phyloP scores from a whole-genome alignment of 2,888 invertebrate species.

The Chesias legatella region DNA sequence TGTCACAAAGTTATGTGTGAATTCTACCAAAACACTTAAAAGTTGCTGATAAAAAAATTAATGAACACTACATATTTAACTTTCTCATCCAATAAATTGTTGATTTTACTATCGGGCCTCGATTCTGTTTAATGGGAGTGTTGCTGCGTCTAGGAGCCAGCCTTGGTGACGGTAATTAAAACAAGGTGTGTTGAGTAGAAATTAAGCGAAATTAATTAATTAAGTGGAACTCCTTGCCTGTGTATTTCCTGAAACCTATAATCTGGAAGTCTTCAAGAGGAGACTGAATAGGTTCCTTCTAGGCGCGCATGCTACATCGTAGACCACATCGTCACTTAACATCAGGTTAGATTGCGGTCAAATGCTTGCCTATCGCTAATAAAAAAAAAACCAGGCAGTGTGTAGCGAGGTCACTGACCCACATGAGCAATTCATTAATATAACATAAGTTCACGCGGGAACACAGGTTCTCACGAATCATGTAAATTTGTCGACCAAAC shows the following conservation, averaged over 20 bases:
- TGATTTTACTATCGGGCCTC: constrained; percentile 31
- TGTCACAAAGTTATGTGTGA: constrained; percentile 9
- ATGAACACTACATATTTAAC: constrained; percentile 34
- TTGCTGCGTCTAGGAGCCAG: constrained; percentile 37
- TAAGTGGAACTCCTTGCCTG: too few relatives aligned
- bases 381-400: constrained; percentile 35
- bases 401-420: constrained; percentile 57
- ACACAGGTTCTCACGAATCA: constrained; percentile 77
- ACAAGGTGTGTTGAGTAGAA: too few relatives aligned
- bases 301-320: too few relatives aligned
- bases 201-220: too few relatives aligned
- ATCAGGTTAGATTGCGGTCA: too few relatives aligned
- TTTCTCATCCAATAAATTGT: constrained; percentile 34
- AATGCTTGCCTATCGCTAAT: too few relatives aligned
- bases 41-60: constrained; percentile 34
- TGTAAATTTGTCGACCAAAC: constrained; percentile 79
- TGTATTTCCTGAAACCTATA: too few relatives aligned
- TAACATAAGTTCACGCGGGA: constrained; percentile 77
- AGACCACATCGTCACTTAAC: too few relatives aligned
- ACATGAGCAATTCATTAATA: constrained; percentile 78
- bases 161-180: constrained; percentile 58
- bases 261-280: too few relatives aligned
- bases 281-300: too few relatives aligned
- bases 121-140: constrained; percentile 14
- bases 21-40: constrained; percentile 30